phyloP scores from a whole-genome alignment of 2,797 vertebrate genomes.

The Cyprinella venusta region DNA sequence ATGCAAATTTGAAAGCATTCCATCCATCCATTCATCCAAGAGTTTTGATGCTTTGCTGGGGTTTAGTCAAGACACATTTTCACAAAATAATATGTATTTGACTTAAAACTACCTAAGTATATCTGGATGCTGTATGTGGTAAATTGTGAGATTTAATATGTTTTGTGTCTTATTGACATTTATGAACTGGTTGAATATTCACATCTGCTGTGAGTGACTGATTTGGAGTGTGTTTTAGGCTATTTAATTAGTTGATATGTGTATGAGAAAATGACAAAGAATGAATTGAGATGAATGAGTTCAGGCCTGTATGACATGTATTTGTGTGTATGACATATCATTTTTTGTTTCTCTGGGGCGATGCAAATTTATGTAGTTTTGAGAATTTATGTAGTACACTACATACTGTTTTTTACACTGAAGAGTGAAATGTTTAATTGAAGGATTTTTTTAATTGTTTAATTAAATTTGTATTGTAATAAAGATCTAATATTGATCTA shows the following conservation, averaged over 20 bases:
- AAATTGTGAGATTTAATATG: background rate
- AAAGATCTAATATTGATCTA: background rate
- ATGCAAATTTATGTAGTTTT: background rate
- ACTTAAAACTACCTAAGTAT: slow-evolving; percentile 12
- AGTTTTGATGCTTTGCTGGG: background rate
- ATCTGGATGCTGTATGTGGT: slow-evolving; percentile 20
- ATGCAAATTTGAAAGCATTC: no score
- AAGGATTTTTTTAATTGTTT: background rate
- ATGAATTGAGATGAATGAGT: slow-evolving; percentile 1
- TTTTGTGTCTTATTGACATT: slow-evolving; percentile 1
- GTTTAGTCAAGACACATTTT: background rate
- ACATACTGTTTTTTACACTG: slow-evolving; percentile 25
- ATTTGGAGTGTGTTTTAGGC: background rate
- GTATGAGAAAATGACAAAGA: slow-evolving; percentile 1
- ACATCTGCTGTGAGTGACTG: background rate
- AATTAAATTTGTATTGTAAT: background rate
- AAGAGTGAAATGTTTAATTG: slow-evolving; percentile 2
- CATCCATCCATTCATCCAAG: background rate
- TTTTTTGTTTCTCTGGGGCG: background rate
- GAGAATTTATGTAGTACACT: background rate
- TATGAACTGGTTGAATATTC: slow-evolving; percentile 9
- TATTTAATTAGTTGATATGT: background rate
- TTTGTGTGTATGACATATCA: background rate
- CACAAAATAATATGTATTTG: background rate
- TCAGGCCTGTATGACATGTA: background rate